Evolutionary conservation across 2,113 vertebrate genomes (phyloP).

Genomic region (Phylloscopus whistleri): DNA sequence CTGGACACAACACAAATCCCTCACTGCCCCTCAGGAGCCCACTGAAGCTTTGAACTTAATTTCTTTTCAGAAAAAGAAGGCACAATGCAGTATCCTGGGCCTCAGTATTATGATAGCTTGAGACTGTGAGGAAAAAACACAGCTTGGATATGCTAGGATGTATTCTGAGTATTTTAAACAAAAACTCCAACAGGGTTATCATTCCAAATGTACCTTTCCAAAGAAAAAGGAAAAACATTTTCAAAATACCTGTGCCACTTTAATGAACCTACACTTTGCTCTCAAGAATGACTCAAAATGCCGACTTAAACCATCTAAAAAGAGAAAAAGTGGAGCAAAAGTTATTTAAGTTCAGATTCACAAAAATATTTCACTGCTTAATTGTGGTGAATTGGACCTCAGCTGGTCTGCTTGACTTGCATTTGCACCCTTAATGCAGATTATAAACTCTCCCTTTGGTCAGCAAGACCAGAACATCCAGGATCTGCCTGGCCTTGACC

Average conservation of each 20-base stretch:
- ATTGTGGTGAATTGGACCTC: background rate
- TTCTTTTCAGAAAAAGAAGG: background rate
- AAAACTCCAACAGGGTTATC: background rate
- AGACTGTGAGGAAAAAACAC: background rate
- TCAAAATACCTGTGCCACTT: background rate
- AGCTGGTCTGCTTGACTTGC: background rate
- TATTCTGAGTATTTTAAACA: background rate
- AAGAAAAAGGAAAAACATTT: background rate
- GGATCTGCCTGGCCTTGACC: too few species aligned
- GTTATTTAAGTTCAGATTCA: background rate
- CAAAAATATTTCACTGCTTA: background rate
- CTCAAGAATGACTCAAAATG: background rate
- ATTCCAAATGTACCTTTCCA: background rate
- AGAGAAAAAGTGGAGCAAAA: background rate
- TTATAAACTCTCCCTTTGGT: background rate
- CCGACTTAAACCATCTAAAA: background rate
- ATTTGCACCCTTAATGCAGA: background rate
- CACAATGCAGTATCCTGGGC: background rate
- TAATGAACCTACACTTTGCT: background rate
- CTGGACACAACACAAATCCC: background rate
- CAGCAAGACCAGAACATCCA: background rate
- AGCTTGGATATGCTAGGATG: background rate
- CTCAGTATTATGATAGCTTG: background rate
- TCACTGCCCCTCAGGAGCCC: background rate
- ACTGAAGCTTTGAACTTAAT: background rate